Percentiles rank a stretch among this genome's conserved stretches.
Conservation (phyloP, 2,797 vertebrate genomes). For the Notoglanidium macrostoma region DNA sequence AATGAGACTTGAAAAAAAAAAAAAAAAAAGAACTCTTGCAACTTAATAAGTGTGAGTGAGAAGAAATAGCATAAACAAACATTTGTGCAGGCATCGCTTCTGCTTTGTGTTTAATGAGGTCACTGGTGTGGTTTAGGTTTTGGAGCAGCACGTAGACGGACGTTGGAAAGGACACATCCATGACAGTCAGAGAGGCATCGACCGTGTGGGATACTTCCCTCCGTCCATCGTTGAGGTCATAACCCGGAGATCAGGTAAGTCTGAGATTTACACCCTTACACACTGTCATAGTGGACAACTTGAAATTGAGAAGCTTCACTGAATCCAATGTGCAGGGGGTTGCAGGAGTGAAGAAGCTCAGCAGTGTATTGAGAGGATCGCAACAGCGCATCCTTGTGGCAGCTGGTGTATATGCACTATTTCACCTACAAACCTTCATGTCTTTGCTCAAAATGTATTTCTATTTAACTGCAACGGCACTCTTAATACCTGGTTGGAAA, state of each 20-base stretch:
- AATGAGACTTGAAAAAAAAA: background rate
- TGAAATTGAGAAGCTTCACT: background rate
- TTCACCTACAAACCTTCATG: background rate
- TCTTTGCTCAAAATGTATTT: background rate
- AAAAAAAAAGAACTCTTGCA: background rate
- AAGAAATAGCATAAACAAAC: background rate
- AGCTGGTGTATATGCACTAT: too few relatives aligned
- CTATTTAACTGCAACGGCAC: background rate
- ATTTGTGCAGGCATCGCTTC: too few relatives aligned
- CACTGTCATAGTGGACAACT: background rate
- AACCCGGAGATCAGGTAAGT: slow-evolving; percentile 84
- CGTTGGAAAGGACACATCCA: slow-evolving; percentile 99
- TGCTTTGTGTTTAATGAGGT: background rate
- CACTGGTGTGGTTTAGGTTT: slow-evolving; percentile 75
- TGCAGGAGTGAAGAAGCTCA: background rate
- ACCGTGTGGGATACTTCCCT: slow-evolving; percentile 93
- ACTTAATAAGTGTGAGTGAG: background rate
- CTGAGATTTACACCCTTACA: background rate
- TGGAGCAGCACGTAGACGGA: slow-evolving; percentile 92
- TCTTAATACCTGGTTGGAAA: background rate
- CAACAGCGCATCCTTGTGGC: slow-evolving; percentile 11
- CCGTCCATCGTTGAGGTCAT: slow-evolving; percentile 95
- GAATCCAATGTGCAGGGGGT: background rate
- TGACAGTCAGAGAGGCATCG: slow-evolving; percentile 86
- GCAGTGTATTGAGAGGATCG: background rate